These are phyloP conservation scores for Mastomys coucha DNA, from an alignment of 2,113 vertebrate species.

Conservation along the genomic window DNA sequence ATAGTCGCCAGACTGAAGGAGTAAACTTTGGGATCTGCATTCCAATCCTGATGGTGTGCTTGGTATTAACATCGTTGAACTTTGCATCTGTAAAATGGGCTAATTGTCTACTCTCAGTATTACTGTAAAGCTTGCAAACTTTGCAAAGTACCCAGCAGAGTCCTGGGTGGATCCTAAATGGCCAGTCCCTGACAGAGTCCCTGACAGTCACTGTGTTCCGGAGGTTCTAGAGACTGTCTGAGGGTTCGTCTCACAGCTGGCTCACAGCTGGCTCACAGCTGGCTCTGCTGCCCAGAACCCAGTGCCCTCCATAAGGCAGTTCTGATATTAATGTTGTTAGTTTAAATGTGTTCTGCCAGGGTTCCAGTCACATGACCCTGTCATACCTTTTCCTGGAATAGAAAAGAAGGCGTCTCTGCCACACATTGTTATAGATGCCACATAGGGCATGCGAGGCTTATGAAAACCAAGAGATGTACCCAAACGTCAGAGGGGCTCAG, in stretches of 20 bases:
- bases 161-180: background rate
- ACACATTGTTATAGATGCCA: background rate
- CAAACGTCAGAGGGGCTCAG: background rate
- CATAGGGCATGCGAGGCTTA: background rate
- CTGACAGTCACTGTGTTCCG: background rate
- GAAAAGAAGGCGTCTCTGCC: background rate
- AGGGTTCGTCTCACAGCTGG: too few species aligned
- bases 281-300: background rate
- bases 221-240: background rate
- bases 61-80: background rate
- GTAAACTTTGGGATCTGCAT: background rate
- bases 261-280: too few species aligned
- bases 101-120: background rate
- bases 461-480: background rate
- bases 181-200: background rate
- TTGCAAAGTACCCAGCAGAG: background rate
- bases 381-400: background rate
- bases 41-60: background rate
- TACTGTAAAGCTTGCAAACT: background rate
- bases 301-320: background rate
- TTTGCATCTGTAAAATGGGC: background rate
- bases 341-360: background rate
- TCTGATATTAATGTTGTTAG: background rate
- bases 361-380: background rate
- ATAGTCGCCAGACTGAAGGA: constrained; percentile 17